Conservation (phyloP, 2,113 vertebrate genomes). For the Alexandromys fortis region DNA sequence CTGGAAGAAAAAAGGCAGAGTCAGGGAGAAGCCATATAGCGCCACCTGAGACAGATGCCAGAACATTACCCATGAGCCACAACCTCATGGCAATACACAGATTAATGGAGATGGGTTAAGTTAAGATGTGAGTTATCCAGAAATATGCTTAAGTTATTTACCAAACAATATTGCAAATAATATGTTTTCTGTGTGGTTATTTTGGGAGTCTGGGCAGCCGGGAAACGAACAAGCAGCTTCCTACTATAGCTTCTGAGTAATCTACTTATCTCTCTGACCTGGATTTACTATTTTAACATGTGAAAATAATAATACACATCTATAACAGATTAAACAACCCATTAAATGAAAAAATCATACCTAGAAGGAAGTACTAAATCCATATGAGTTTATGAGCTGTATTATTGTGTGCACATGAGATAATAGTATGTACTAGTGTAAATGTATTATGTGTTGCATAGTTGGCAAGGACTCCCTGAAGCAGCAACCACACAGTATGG, state of each 20-base stretch:
- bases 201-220: too few relatives aligned
- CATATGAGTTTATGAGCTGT: not conserved
- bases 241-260: not conserved
- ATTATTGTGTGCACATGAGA: not conserved
- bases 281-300: slow-evolving; percentile 44
- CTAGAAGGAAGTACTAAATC: slow-evolving; percentile 49
- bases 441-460: not conserved
- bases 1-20: too few relatives aligned
- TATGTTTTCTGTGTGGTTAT: too few relatives aligned
- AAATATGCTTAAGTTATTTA: too few relatives aligned
- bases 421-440: not conserved
- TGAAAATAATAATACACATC: not conserved
- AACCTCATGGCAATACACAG: too few relatives aligned
- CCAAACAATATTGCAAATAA: too few relatives aligned
- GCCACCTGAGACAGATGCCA: too few relatives aligned
- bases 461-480: not conserved
- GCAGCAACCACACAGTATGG: not conserved
- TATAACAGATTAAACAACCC: slow-evolving; percentile 25
- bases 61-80: too few relatives aligned
- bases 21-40: too few relatives aligned
- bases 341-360: not conserved
- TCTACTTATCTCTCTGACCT: slow-evolving; percentile 15
- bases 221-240: too few relatives aligned
- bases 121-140: too few relatives aligned
- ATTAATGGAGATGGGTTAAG: too few relatives aligned